These are phyloP conservation scores for Oncorhynchus mykiss DNA, from an alignment of 2,113 vertebrate species.

Conservation along the genomic window DNA sequence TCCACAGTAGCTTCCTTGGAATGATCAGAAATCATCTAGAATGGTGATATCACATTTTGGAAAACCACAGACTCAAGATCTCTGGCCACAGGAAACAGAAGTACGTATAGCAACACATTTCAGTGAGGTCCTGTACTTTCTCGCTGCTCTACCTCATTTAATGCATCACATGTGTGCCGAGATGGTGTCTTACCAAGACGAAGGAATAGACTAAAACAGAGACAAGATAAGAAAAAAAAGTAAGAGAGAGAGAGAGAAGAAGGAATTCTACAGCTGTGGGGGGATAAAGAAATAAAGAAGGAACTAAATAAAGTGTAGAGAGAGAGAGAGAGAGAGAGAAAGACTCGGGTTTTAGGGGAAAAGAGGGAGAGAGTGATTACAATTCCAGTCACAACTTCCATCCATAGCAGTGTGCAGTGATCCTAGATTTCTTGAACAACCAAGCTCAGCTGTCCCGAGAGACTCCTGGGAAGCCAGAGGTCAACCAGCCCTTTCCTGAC, in stretches of 20 bases:
- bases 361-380: conserved; percentile 64
- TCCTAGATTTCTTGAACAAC: conserved; percentile 71
- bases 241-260: conserved; percentile 27
- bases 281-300: conserved; percentile 8
- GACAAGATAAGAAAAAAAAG: conserved; percentile 15
- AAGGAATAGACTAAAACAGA: conserved; percentile 45
- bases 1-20: not conserved
- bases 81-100: conserved; percentile 52
- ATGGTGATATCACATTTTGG: conserved; percentile 7
- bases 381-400: conserved; percentile 73
- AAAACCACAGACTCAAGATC: conserved; percentile 32
- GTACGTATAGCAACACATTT: conserved; percentile 64
- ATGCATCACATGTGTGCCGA: conserved; percentile 74
- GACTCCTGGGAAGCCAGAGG: conserved; percentile 77
- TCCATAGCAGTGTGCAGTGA: conserved; percentile 63
- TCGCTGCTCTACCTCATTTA: conserved; percentile 55
- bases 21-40: not conserved
- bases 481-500: conserved; percentile 82
- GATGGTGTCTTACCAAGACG: conserved; percentile 38
- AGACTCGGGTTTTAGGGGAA: conserved; percentile 23
- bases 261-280: conserved; percentile 8
- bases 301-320: conserved; percentile 8
- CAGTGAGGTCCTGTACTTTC: conserved; percentile 66
- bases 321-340: not conserved
- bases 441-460: conserved; percentile 67